Evolutionary conservation across 2,113 vertebrate genomes (phyloP).

Genomic region (Bothrops jararaca): DNA sequence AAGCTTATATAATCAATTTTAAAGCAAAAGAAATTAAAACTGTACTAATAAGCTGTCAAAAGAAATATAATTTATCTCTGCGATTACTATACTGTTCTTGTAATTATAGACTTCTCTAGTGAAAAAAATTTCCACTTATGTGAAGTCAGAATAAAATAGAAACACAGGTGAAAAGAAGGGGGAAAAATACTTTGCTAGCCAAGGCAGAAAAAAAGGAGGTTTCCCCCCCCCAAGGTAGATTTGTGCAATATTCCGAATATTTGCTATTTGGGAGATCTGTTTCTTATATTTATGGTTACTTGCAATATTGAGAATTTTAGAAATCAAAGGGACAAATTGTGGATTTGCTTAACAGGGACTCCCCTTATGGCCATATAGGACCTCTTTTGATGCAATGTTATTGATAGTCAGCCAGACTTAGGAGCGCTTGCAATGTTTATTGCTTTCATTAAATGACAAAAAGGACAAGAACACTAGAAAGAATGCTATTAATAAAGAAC

Average conservation of each 20-base stretch:
- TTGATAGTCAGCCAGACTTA: neutral
- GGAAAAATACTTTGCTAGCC: neutral
- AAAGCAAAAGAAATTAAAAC: neutral
- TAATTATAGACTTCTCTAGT: neutral
- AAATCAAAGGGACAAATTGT: neutral
- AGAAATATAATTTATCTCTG: neutral
- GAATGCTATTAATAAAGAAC: constrained; percentile 2
- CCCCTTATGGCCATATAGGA: neutral
- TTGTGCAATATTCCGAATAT: neutral
- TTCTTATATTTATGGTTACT: neutral
- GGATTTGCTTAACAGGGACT: neutral
- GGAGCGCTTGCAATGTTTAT: neutral
- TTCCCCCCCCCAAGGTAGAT: neutral
- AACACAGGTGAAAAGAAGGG: neutral
- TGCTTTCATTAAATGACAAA: constrained; percentile 12
- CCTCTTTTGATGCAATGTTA: neutral
- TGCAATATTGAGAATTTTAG: neutral
- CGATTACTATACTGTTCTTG: neutral
- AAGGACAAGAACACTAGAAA: neutral
- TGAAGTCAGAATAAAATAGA: neutral
- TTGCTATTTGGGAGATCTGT: neutral
- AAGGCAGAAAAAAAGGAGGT: too few relatives aligned
- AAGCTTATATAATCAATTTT: neutral
- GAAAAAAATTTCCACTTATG: neutral
- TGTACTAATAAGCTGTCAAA: constrained; percentile 4